Conservation (phyloP, 2,113 vertebrate species). For the Pelodiscus sinensis region DNA sequence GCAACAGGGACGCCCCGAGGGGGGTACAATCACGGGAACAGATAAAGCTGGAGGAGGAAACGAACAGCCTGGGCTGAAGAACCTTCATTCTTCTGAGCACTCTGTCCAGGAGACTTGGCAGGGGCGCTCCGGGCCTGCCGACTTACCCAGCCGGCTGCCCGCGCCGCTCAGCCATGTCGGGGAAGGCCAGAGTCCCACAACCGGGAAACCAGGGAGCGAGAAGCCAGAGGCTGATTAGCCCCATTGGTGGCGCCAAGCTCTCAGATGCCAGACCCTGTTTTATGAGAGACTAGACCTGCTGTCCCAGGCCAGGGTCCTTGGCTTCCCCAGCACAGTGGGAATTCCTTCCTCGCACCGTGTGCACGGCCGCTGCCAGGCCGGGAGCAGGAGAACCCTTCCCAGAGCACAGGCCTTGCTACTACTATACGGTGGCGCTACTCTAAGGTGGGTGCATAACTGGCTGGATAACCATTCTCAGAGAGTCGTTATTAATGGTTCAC, state of each 20-base stretch:
- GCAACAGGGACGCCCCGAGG: background rate
- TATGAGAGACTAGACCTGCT: background rate
- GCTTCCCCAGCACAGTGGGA: background rate
- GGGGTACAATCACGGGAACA: background rate
- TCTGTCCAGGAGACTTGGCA: rapidly evolving
- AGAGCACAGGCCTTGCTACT: background rate
- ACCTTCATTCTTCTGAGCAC: background rate
- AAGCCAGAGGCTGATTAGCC: background rate
- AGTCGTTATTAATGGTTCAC: no score
- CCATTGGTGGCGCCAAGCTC: background rate
- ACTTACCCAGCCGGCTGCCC: background rate
- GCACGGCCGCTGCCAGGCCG: background rate
- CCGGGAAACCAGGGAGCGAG: background rate
- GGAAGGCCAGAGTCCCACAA: background rate
- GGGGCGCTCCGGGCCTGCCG: background rate
- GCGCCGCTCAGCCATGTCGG: background rate
- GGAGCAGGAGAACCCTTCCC: background rate
- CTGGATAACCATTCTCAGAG: no score
- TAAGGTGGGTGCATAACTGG: no score
- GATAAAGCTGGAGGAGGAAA: slow-evolving; percentile 27
- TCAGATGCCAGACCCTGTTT: background rate
- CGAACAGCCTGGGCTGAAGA: background rate
- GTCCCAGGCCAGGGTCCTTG: background rate
- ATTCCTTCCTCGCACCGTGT: background rate
- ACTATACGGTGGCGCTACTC: no score